Evolutionary conservation across 2,888 invertebrate genomes (phyloP).

Genomic region (Habrosyne pyritoides): DNA sequence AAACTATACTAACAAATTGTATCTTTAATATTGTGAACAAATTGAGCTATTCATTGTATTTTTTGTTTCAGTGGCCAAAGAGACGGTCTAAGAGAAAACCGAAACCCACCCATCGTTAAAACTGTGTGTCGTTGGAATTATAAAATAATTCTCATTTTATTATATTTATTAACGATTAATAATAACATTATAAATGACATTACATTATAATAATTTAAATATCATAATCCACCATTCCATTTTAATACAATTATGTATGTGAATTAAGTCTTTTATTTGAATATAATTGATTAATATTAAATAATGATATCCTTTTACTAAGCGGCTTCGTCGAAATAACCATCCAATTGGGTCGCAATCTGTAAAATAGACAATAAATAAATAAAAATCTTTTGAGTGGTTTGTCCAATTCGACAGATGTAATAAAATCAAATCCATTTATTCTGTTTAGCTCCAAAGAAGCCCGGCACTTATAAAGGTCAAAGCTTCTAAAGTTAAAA

Average conservation of each 20-base stretch:
- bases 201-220: slow-evolving; percentile 8
- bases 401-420: too few relatives aligned
- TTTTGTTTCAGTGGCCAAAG: slow-evolving; percentile 74
- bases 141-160: neutral
- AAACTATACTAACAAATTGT: too few relatives aligned
- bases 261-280: too few relatives aligned
- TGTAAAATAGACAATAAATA: slow-evolving; percentile 35
- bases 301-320: slow-evolving; percentile 67
- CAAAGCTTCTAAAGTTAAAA: too few relatives aligned
- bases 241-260: too few relatives aligned
- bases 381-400: neutral
- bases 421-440: too few relatives aligned
- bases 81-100: slow-evolving; percentile 40
- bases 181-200: neutral
- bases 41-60: slow-evolving; percentile 9
- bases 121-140: neutral
- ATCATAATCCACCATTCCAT: too few relatives aligned
- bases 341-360: slow-evolving; percentile 92
- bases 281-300: too few relatives aligned
- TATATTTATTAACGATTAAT: too few relatives aligned
- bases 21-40: neutral
- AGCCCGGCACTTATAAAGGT: too few relatives aligned
- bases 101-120: slow-evolving; percentile 9
- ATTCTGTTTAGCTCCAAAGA: too few relatives aligned
- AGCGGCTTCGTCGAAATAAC: slow-evolving; percentile 96